Evolutionary conservation across 2,888 invertebrate genomes (phyloP).

Genomic region (Tenthredo mesomela): DNA sequence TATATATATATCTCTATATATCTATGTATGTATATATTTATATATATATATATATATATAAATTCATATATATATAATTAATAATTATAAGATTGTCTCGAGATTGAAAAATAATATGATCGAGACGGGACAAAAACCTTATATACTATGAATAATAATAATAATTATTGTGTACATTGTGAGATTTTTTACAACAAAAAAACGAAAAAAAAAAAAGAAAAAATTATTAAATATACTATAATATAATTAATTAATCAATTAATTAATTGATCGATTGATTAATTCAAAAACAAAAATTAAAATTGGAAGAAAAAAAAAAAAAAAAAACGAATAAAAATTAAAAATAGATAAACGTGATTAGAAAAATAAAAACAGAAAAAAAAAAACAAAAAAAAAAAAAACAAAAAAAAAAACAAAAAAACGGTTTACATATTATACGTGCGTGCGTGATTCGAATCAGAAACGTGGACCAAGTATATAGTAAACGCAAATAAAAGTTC

Average conservation of each 20-base stretch:
- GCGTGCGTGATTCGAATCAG: conserved; percentile 58
- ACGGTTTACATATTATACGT: conserved; percentile 51
- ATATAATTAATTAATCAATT: conserved; percentile 15
- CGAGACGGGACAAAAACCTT: conserved; percentile 17
- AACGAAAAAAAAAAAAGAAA: background rate
- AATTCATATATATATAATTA: background rate
- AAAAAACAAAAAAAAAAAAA: background rate
- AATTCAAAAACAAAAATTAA: background rate
- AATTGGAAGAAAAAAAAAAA: background rate
- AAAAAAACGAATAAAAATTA: background rate
- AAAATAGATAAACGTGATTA: no score
- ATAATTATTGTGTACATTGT: conserved; percentile 53
- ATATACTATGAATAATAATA: conserved; percentile 41
- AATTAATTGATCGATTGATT: background rate
- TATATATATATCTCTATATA: conserved; percentile 1
- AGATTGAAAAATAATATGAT: background rate
- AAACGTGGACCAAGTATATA: conserved; percentile 63
- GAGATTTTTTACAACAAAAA: conserved; percentile 50
- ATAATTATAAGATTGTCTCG: background rate
- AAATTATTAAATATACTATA: background rate
- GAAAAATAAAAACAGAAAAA: background rate
- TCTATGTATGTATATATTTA: background rate
- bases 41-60: background rate
- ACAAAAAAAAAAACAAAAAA: conserved; percentile 10
- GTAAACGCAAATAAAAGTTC: conserved; percentile 55